Evolutionary conservation across 2,888 invertebrate genomes (phyloP).

Genomic region (Brachyopa scutellaris): DNA sequence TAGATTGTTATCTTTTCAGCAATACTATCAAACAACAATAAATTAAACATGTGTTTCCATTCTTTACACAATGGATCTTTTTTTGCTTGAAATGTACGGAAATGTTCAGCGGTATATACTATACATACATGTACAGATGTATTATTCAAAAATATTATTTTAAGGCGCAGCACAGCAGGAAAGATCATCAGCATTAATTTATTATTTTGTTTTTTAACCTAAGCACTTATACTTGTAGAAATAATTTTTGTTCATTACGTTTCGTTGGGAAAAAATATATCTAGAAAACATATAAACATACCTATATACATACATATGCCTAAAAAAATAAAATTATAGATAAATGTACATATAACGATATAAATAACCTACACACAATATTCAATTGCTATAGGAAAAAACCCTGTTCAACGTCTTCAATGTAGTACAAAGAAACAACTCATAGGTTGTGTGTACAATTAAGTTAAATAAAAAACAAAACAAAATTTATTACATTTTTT

Average conservation of each 20-base stretch:
- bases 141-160: no score
- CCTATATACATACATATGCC: no score
- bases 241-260: not conserved
- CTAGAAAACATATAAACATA: not conserved
- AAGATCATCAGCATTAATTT: slow-evolving; percentile 4
- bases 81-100: not conserved
- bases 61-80: no score
- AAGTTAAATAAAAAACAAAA: no score
- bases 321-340: no score
- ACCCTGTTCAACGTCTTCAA: slow-evolving; percentile 26
- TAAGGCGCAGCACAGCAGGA: slow-evolving; percentile 6
- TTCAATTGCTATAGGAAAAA: not conserved
- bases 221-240: not conserved
- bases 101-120: slow-evolving; percentile 5
- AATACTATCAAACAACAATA: not conserved
- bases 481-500: no score
- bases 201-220: slow-evolving; percentile 1
- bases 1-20: slow-evolving; percentile 13
- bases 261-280: not conserved
- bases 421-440: not conserved
- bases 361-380: not conserved
- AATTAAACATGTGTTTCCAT: no score
- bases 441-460: no score
- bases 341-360: no score
- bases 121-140: slow-evolving; percentile 1